Conservation (phyloP, 2,888 invertebrate species). For the Limnephilus rhombicus region DNA sequence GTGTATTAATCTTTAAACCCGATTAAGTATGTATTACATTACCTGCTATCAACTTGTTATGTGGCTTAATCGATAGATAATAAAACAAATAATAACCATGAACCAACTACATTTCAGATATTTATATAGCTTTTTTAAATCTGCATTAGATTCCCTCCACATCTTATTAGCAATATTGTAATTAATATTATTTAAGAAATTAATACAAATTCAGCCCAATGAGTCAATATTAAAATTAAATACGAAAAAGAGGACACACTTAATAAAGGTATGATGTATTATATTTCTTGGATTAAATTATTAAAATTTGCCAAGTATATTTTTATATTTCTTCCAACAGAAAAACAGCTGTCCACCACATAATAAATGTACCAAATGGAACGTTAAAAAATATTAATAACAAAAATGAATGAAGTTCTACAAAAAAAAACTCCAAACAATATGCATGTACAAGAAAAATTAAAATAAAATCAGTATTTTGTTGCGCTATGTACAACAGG, state of each 20-base stretch:
- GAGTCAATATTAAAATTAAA: not conserved
- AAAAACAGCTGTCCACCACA: not conserved
- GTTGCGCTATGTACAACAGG: not conserved
- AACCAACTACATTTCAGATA: not conserved
- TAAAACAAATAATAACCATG: not conserved
- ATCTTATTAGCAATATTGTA: not conserved
- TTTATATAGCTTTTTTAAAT: not conserved
- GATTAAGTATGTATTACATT: not conserved
- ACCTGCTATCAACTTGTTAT: not conserved
- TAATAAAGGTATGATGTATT: not conserved
- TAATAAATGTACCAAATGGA: no score
- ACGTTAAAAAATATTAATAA: not conserved
- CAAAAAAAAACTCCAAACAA: not conserved
- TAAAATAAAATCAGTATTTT: not conserved
- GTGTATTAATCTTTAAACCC: slow-evolving; percentile 1
- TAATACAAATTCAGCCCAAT: not conserved
- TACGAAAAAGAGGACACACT: not conserved
- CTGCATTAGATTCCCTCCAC: not conserved
- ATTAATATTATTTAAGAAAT: not conserved
- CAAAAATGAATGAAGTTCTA: not conserved
- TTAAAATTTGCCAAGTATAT: not conserved
- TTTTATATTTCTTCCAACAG: no score
- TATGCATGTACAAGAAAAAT: not conserved
- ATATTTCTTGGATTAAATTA: not conserved
- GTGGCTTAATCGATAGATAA: not conserved